Evolutionary conservation across 2,113 vertebrate species (phyloP).

Genomic region (Brachyhypopomus occidentalis): DNA sequence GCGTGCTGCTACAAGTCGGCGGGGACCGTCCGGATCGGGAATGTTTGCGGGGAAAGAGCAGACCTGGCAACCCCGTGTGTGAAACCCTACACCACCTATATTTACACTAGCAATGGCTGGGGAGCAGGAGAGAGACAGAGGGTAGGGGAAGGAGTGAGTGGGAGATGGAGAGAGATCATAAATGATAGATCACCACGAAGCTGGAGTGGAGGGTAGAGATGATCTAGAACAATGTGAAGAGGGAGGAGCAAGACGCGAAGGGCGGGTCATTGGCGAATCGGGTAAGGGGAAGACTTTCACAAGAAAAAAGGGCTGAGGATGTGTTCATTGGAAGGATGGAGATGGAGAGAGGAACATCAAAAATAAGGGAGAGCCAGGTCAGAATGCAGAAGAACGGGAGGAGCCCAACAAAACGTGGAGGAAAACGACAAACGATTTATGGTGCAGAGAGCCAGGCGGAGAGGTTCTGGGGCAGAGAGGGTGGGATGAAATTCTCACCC

Average conservation of each 20-base stretch:
- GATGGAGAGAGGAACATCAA: neutral
- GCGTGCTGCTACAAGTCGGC: slow-evolving; percentile 39
- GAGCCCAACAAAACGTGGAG: neutral
- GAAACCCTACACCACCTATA: slow-evolving; percentile 71
- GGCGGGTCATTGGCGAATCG: neutral
- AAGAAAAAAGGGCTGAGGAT: neutral
- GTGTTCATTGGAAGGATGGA: neutral
- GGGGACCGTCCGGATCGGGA: slow-evolving; percentile 61
- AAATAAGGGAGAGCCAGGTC: neutral
- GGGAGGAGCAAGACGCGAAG: neutral
- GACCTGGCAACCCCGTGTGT: slow-evolving; percentile 52
- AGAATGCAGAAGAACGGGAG: neutral
- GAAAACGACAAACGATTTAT: neutral
- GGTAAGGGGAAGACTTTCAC: neutral
- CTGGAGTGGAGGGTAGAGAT: neutral
- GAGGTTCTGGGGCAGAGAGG: neutral
- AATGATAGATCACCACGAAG: neutral
- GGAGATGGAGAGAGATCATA: neutral
- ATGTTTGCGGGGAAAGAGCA: slow-evolving; percentile 68
- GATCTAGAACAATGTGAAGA: neutral
- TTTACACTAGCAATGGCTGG: slow-evolving; percentile 58
- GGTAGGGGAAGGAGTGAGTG: neutral
- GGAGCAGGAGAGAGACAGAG: slow-evolving; percentile 16
- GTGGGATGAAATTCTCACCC: slow-evolving; percentile 22
- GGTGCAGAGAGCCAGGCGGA: neutral